Evolutionary conservation across 1,140 invertebrate genomes (phyloP).

Genomic region (Plectrocnemia conspersa): DNA sequence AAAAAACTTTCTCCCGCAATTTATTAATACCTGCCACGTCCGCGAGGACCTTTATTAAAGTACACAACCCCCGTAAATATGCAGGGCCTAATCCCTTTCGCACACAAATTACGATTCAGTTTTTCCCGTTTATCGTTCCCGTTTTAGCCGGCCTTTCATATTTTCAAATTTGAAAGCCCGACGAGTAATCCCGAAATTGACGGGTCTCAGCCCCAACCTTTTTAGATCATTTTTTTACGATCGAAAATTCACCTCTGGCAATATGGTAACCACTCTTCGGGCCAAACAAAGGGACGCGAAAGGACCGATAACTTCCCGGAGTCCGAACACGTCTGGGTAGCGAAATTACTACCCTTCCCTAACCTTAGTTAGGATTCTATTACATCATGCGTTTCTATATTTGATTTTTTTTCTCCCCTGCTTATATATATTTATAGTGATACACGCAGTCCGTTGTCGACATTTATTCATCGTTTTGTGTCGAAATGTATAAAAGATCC

Average conservation of each 20-base stretch:
- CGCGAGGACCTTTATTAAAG: neutral
- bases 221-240: neutral
- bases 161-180: conserved; percentile 7
- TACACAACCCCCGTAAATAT: neutral
- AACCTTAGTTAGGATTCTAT: conserved; percentile 4
- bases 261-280: conserved; percentile 2
- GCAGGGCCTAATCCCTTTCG: neutral
- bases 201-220: neutral
- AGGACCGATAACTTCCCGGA: neutral
- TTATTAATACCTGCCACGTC: too few species aligned
- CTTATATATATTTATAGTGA: too few species aligned
- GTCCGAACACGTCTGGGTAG: conserved; percentile 1
- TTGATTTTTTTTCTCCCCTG: conserved; percentile 4
- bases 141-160: conserved; percentile 2
- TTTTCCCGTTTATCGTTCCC: conserved; percentile 2
- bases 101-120: conserved; percentile 1
- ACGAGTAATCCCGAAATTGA: neutral
- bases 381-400: neutral
- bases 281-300: neutral
- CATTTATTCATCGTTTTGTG: too few species aligned
- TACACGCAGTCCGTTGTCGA: too few species aligned
- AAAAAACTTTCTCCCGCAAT: too few species aligned
- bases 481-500: too few species aligned
- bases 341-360: conserved; percentile 4
- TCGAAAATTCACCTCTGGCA: conserved; percentile 9